These are phyloP conservation scores for Cynopterus sphinx DNA, from an alignment of 2,797 vertebrate species.

Conservation along the genomic window DNA sequence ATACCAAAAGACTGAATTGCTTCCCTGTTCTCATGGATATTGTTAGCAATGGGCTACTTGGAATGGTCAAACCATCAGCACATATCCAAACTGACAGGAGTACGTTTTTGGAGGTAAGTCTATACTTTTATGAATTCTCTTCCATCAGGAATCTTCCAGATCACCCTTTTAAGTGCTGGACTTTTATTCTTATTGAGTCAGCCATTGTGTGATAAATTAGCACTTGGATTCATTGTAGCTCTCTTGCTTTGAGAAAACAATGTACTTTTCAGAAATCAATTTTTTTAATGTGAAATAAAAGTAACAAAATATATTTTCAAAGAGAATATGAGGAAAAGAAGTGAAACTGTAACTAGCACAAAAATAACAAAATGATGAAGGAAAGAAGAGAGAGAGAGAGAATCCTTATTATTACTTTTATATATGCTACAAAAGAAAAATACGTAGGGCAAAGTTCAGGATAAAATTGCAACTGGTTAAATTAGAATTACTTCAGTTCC, in stretches of 20 bases:
- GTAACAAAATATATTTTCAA: not conserved
- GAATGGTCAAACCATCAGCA: slow-evolving; percentile 85
- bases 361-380: not conserved
- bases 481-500: not conserved
- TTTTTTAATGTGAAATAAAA: not conserved
- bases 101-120: slow-evolving; percentile 88
- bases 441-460: not conserved
- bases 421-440: not conserved
- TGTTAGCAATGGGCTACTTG: slow-evolving; percentile 91
- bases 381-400: not conserved
- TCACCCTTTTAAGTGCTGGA: not conserved
- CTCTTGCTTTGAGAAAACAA: not conserved
- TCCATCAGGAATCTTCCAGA: not conserved
- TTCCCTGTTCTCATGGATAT: slow-evolving; percentile 92
- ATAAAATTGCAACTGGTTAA: not conserved
- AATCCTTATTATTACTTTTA: not conserved
- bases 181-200: not conserved
- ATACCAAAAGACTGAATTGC: slow-evolving; percentile 91
- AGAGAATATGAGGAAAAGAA: not conserved
- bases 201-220: not conserved
- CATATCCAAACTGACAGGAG: slow-evolving; percentile 90
- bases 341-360: not conserved
- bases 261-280: not conserved
- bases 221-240: not conserved
- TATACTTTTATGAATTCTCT: not conserved